Conservation (phyloP, 2,888 invertebrate genomes). For the Eustalomyia histrio region DNA sequence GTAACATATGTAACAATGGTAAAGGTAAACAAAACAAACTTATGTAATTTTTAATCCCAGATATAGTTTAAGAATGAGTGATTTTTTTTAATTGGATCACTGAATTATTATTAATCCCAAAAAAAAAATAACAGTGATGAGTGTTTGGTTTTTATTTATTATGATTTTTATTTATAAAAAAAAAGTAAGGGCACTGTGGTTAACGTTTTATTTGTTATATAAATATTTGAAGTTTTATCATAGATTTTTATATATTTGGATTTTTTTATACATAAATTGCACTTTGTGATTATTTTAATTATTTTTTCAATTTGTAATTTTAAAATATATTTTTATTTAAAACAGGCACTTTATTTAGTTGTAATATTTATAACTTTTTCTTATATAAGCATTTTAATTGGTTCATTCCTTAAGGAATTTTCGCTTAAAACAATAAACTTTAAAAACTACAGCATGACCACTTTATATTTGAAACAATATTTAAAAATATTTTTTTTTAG, state of each 20-base stretch:
- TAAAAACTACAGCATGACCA: slow-evolving; percentile 44
- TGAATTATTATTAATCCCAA: slow-evolving; percentile 7
- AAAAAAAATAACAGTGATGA: neutral
- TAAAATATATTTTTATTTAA: neutral
- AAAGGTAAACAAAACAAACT: slow-evolving; percentile 2
- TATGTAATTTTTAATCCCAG: neutral
- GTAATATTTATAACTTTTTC: neutral
- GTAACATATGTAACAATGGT: neutral
- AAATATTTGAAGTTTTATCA: slow-evolving; percentile 6
- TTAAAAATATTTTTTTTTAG: slow-evolving; percentile 12
- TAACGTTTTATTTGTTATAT: slow-evolving; percentile 35
- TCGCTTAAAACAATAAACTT: slow-evolving; percentile 25
- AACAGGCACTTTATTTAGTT: slow-evolving; percentile 52
- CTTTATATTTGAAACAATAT: slow-evolving; percentile 15
- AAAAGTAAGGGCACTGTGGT: slow-evolving; percentile 60
- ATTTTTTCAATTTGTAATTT: neutral
- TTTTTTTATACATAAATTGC: slow-evolving; percentile 52
- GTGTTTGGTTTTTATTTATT: slow-evolving; percentile 36
- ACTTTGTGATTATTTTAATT: slow-evolving; percentile 51
- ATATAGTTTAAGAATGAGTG: neutral
- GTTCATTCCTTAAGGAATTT: slow-evolving; percentile 42
- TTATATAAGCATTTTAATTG: slow-evolving; percentile 12
- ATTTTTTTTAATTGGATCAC: slow-evolving; percentile 1
- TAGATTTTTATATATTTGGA: slow-evolving; percentile 14
- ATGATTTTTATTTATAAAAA: slow-evolving; percentile 8